Conservation (phyloP, 2,888 invertebrate genomes). For the Sicus ferrugineus region DNA sequence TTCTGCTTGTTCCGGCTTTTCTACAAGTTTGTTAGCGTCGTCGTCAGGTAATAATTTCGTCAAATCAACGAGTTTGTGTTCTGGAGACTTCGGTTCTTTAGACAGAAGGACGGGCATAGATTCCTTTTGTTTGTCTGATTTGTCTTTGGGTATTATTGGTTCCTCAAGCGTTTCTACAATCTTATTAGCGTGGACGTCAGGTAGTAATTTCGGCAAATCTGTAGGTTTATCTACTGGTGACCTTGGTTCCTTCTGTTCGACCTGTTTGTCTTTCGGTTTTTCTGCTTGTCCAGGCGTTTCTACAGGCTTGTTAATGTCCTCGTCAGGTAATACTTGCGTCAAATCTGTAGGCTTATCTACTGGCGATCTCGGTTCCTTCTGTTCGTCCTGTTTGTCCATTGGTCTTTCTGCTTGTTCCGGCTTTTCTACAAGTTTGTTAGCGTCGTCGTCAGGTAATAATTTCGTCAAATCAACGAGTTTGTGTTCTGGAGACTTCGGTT, state of each 20-base stretch:
- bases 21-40: not conserved
- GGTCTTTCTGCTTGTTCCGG: not conserved
- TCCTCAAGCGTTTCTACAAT: constrained; percentile 6
- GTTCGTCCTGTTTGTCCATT: not conserved
- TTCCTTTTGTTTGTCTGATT: constrained; percentile 1
- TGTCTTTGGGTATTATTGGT: not conserved
- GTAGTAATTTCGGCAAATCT: not conserved
- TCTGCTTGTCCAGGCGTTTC: not conserved
- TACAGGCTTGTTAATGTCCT: not conserved
- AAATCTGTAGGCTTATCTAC: not conserved
- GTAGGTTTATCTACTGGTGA: not conserved
- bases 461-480: not conserved
- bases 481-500: not conserved
- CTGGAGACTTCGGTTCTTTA: constrained; percentile 30
- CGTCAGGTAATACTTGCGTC: not conserved
- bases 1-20: not conserved
- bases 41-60: not conserved
- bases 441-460: not conserved
- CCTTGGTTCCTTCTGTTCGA: not conserved
- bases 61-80: not conserved
- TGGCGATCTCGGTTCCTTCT: not conserved
- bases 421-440: not conserved
- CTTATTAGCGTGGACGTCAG: constrained; percentile 23
- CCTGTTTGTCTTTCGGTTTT: not conserved
- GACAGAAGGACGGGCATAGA: constrained; percentile 45